These are phyloP conservation scores for Thecocarcelia acutangulata DNA, from an alignment of 2,888 invertebrate genomes.

Conservation along the genomic window DNA sequence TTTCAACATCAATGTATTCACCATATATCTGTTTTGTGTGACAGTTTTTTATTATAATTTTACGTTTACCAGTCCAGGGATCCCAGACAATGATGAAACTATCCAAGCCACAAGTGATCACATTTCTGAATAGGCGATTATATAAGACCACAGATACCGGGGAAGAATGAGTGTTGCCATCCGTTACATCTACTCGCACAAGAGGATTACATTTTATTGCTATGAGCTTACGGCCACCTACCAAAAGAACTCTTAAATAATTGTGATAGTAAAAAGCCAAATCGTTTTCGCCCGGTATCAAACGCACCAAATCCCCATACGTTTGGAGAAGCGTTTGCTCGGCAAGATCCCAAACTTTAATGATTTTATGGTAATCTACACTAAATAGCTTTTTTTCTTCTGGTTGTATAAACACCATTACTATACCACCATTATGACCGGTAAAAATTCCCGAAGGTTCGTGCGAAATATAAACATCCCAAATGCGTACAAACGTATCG, in stretches of 20 bases:
- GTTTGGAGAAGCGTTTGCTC: slow-evolving; percentile 86
- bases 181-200: slow-evolving; percentile 86
- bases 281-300: slow-evolving; percentile 84
- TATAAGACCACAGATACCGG: slow-evolving; percentile 88
- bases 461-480: slow-evolving; percentile 90
- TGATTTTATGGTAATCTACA: slow-evolving; percentile 86
- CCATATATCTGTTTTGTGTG: slow-evolving; percentile 87
- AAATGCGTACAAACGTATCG: slow-evolving; percentile 88
- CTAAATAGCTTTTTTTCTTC: slow-evolving; percentile 86
- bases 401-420: slow-evolving; percentile 86
- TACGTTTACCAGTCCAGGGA: slow-evolving; percentile 86
- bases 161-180: slow-evolving; percentile 87
- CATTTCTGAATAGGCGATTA: slow-evolving; percentile 88
- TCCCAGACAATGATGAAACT: slow-evolving; percentile 93
- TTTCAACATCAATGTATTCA: slow-evolving; percentile 82
- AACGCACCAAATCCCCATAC: slow-evolving; percentile 85
- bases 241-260: slow-evolving; percentile 85
- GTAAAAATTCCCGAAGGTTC: slow-evolving; percentile 85
- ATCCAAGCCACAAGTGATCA: slow-evolving; percentile 90
- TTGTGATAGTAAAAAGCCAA: slow-evolving; percentile 86
- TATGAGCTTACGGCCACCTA: slow-evolving; percentile 86
- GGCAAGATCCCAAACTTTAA: slow-evolving; percentile 90
- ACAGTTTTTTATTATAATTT: slow-evolving; percentile 86
- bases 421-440: slow-evolving; percentile 88
- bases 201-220: slow-evolving; percentile 85